phyloP scores from a whole-genome alignment of 2,888 invertebrate genomes.

The Syrista parreyssii region DNA sequence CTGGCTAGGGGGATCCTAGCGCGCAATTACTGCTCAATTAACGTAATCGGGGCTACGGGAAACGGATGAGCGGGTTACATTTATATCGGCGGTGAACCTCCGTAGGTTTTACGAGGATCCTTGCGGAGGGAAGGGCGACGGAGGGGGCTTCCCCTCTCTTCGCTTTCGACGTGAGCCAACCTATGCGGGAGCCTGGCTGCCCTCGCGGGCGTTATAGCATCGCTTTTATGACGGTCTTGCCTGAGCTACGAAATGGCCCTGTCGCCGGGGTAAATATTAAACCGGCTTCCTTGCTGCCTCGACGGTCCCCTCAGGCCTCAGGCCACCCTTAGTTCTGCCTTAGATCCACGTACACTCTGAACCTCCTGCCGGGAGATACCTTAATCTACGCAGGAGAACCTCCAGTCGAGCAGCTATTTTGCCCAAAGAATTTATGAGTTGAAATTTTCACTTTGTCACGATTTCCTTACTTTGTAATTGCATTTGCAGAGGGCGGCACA shows the following conservation, averaged over 20 bases:
- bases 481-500: too few relatives aligned
- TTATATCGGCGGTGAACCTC: neutral
- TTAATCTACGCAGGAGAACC: neutral
- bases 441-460: neutral
- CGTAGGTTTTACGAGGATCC: neutral
- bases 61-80: neutral
- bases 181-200: neutral
- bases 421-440: neutral
- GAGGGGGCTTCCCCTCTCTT: too few relatives aligned
- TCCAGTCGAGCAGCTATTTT: neutral
- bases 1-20: neutral
- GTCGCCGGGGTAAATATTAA: slow-evolving; percentile 21
- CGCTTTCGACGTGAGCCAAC: too few relatives aligned
- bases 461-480: slow-evolving; percentile 5
- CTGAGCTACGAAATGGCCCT: slow-evolving; percentile 26
- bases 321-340: too few relatives aligned
- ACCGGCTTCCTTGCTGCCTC: neutral
- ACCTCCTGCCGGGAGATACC: neutral
- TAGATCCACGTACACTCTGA: neutral
- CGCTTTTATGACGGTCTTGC: slow-evolving; percentile 41
- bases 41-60: neutral
- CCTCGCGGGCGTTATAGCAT: slow-evolving; percentile 33
- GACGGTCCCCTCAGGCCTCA: neutral
- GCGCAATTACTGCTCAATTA: slow-evolving; percentile 1
- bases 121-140: neutral